Base-by-base conservation (phyloP, 2,797 vertebrate species). In the Mormyrops attenuatus region DNA sequence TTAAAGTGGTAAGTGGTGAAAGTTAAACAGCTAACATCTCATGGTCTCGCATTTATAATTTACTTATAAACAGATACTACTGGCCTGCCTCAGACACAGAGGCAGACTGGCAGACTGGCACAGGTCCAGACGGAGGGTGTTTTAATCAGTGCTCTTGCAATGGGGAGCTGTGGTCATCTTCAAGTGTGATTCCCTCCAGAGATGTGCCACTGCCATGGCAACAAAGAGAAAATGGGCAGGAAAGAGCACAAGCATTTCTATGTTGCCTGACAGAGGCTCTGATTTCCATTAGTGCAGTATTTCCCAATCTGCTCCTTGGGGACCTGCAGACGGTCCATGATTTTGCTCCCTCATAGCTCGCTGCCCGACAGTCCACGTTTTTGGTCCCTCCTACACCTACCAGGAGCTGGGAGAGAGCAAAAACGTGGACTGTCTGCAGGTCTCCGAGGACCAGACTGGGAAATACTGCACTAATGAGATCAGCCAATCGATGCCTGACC, bases 131-230 rank as follows among this genome's bases (percentile, higher is more conserved):
- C 6, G 13, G 20, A 22, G 77, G 77, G 77, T 49, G n/a, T 26
- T 84, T 44, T 22, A 84, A 88, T 80, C 63, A 89, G 86, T 80
- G 89, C 89, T 20, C 73, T 86, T 87, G 85, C 47, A 52, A 85
- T 82, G 90, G 87, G 66, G 69, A 57, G 53, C 90, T 91, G 91
- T 50, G 89, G 73, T 89, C 89, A 87, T 90, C 90, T 90, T 90
- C 88, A 90, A 88, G 89, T 88, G 87, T 88, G 88, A 89, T 50
- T 90, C 89, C 87, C 82, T 89, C 47, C 34, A 47, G 77, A 82
- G 80, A 53, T 55, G 50, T 88, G 9, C 15, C 38, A 88, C 84
- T 90, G 84, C 90, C 90, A 91, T 89, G 89, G 91, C 89, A 91
- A 91, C 90, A 80, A 86, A 17, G 44, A 26, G 88, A 55, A 44